Percentiles rank a stretch among this genome's conserved stretches.
Evolutionary conservation across 2,797 vertebrate species (phyloP).

Genomic region (Sciaenops ocellatus): DNA sequence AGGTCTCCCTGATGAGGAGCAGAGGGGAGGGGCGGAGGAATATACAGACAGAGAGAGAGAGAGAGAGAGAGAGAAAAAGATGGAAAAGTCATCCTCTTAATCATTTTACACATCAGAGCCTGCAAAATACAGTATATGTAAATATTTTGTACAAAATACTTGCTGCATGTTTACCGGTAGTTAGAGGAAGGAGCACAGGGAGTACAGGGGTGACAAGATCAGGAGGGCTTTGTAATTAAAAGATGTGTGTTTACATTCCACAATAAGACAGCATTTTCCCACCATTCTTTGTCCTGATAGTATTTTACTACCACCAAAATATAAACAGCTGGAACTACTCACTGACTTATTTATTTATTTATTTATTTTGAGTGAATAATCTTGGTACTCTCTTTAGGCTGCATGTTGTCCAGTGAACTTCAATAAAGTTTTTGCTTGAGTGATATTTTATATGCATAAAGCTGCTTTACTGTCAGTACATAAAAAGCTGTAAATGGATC

Average conservation of each 20-base stretch:
- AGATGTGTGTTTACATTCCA: too few relatives aligned
- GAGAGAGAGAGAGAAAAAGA: background rate
- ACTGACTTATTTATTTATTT: background rate
- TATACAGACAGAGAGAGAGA: background rate
- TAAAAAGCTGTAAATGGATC: background rate
- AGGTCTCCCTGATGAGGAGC: slow-evolving; percentile 40
- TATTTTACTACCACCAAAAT: too few relatives aligned
- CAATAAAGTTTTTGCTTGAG: background rate
- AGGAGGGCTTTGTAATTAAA: too few relatives aligned
- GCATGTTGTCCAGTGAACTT: background rate
- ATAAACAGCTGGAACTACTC: background rate
- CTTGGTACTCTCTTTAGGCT: background rate
- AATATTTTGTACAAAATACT: background rate
- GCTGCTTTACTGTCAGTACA: background rate
- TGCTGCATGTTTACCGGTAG: too few relatives aligned
- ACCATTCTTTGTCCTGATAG: too few relatives aligned
- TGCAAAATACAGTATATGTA: background rate
- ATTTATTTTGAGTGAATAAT: background rate
- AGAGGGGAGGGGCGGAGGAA: background rate
- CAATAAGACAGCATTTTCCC: too few relatives aligned
- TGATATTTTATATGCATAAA: background rate
- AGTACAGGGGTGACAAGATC: too few relatives aligned
- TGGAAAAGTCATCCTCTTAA: background rate
- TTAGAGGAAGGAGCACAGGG: too few relatives aligned
- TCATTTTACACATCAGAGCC: background rate